phyloP scores from a whole-genome alignment of 1,140 invertebrate species.

The Anoplolepis gracilipes region DNA sequence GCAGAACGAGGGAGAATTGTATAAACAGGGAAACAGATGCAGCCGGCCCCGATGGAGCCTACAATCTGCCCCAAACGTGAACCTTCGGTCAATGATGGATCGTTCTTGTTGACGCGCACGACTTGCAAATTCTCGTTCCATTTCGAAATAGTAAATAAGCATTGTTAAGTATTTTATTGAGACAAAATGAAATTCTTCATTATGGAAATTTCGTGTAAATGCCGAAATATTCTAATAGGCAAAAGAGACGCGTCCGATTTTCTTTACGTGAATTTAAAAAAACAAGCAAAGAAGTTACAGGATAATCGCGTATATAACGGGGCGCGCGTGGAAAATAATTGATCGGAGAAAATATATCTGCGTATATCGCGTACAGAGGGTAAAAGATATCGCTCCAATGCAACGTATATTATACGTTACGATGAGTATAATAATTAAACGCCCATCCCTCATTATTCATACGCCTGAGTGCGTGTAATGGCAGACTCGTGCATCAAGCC shows the following conservation, averaged over 20 bases:
- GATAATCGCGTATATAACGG: constrained; percentile 25
- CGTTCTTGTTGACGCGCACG: constrained; percentile 36
- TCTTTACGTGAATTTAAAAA: not conserved
- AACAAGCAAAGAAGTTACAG: not conserved
- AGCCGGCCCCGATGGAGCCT: constrained; percentile 74
- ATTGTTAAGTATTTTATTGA: constrained; percentile 11
- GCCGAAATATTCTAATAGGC: not conserved
- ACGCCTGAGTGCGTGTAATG: constrained; percentile 56
- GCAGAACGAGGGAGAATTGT: constrained; percentile 76
- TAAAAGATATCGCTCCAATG: constrained; percentile 55
- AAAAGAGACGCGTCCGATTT: not conserved
- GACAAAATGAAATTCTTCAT: not conserved
- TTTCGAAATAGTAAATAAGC: not conserved
- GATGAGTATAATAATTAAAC: constrained; percentile 63
- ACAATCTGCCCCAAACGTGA: constrained; percentile 74
- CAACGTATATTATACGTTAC: constrained; percentile 58
- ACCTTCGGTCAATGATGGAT: constrained; percentile 55
- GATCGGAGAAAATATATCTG: constrained; percentile 54
- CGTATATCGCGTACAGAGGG: constrained; percentile 27
- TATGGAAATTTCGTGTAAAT: not conserved
- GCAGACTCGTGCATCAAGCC: constrained; percentile 57
- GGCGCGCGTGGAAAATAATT: constrained; percentile 42
- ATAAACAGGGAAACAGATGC: constrained; percentile 78
- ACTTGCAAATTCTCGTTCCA: constrained; percentile 13
- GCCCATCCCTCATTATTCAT: constrained; percentile 61